Evolutionary conservation across 2,113 vertebrate genomes (phyloP).

Genomic region (Alethe castanea): DNA sequence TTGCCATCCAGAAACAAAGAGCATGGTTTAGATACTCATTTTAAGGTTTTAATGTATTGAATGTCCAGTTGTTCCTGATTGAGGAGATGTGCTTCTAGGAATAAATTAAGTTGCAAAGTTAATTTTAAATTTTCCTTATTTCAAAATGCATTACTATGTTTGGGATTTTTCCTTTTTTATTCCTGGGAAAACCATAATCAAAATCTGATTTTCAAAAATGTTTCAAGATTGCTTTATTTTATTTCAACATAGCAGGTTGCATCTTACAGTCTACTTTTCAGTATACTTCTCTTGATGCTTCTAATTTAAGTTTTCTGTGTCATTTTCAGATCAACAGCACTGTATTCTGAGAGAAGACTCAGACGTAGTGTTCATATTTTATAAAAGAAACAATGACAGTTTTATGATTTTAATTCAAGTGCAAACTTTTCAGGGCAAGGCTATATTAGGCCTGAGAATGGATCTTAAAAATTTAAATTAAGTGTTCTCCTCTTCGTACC

Average conservation of each 20-base stretch:
- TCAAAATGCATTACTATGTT: background rate
- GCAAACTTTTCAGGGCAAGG: background rate
- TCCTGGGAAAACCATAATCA: background rate
- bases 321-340: background rate
- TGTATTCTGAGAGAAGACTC: background rate
- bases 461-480: background rate
- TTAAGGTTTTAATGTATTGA: background rate
- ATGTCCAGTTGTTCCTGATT: background rate
- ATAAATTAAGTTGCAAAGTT: background rate
- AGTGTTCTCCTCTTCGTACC: background rate
- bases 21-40: background rate
- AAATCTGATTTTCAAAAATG: background rate
- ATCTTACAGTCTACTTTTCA: background rate
- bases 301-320: background rate
- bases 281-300: background rate
- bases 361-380: background rate
- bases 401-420: background rate
- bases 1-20: background rate
- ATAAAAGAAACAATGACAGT: background rate
- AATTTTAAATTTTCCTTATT: background rate
- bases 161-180: background rate
- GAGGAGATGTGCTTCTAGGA: background rate
- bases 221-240: background rate
- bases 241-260: background rate
- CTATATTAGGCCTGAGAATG: background rate